Percentiles rank a stretch among this genome's conserved stretches.
These are phyloP conservation scores for Bombus waltoni DNA, from an alignment of 1,140 invertebrate genomes.

Conservation along the genomic window DNA sequence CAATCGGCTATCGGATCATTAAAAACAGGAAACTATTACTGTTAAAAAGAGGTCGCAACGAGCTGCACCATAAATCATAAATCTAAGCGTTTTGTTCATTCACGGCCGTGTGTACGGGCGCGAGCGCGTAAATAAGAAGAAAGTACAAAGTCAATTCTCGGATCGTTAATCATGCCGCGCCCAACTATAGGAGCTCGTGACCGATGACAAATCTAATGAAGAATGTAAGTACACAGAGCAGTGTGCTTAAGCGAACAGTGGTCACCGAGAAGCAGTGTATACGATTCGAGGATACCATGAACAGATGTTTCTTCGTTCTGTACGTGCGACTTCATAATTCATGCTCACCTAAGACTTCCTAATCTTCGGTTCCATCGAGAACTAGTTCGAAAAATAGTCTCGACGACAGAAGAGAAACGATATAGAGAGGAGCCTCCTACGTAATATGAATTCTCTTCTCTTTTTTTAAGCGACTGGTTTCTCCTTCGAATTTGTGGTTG, in stretches of 20 bases:
- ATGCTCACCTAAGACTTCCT: constrained; percentile 65
- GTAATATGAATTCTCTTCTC: neutral
- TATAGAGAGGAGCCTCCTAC: neutral
- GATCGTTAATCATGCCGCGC: constrained; percentile 22
- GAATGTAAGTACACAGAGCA: neutral
- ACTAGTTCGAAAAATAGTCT: constrained; percentile 62
- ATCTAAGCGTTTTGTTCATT: neutral
- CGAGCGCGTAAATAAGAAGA: neutral
- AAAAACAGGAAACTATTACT: neutral
- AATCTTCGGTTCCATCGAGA: constrained; percentile 49
- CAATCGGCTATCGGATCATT: neutral
- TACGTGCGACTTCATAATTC: constrained; percentile 59
- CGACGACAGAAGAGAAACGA: neutral
- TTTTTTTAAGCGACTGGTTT: neutral
- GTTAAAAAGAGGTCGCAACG: neutral
- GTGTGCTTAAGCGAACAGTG: too few species aligned
- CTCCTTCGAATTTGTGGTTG: constrained; percentile 16
- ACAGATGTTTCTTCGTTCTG: constrained; percentile 55
- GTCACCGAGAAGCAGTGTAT: neutral
- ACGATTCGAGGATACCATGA: constrained; percentile 15
- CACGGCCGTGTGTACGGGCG: neutral
- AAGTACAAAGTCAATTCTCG: constrained; percentile 1
- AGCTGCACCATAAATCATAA: neutral
- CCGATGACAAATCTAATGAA: constrained; percentile 32
- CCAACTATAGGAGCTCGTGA: neutral